Base-by-base conservation (phyloP, 2,797 vertebrate species). In the Perdix hodgsoniae region DNA sequence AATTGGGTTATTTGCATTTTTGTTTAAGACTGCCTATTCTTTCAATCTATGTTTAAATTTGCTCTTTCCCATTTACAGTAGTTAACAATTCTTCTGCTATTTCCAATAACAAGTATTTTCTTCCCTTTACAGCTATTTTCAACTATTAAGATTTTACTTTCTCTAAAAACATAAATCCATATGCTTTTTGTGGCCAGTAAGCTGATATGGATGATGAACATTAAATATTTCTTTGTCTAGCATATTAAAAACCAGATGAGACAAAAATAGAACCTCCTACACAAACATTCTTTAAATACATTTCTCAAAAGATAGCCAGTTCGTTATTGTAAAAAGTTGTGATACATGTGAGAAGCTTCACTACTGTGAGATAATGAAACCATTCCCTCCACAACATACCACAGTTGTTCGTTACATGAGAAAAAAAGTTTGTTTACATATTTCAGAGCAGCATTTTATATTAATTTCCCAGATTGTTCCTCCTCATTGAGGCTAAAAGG, bases 211-310 rank as follows among this genome's bases (percentile, higher is more conserved):
- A 70, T 69, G 11, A 71, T 1, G 5, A 84, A 79, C 23, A 60
- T 35, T 60, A 56, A 66, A 70, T 27, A 69, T 31, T 60, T 44
- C 10, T 6, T 45, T 60, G 63, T 52, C 44, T 39, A 81, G 33
- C 27, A 91, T 91, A 94, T 39, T n/a, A 67, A 78, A 81, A 81
- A 40, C 7, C 65, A 57, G 19, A 70, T 71, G 10, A 78, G 13
- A 73, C 31, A 81, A 92, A 94, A 94, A 94, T 82, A 93, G 63
- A 91, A 81, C 92, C 93, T 94, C 86, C 92, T 57, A 94, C 86
- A 88, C 79, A 93, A 93, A 75, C 42, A 88, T 73, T 66, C 42
- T 82, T 81, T 31, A 83, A 87, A 89, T 87, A 64, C n/a, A 89
- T 78, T 94, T 94, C 82, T 93, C 69, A 80, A 73, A 85, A 91